Conservation (phyloP, 2,113 vertebrate genomes). For the Eulacestoma nigropectus region DNA sequence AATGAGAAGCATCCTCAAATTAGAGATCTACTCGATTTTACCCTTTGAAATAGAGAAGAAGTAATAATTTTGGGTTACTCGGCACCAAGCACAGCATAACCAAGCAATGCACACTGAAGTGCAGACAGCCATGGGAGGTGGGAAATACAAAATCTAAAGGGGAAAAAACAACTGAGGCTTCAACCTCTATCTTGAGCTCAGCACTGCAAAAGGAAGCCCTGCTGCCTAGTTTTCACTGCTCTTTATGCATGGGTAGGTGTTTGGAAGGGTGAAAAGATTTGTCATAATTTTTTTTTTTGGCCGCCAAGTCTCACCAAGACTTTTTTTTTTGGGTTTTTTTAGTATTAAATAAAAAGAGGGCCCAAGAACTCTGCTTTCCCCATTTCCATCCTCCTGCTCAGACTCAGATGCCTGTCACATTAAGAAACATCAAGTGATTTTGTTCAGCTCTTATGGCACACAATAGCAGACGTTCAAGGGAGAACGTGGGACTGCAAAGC, state of each 20-base stretch:
- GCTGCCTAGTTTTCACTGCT: not conserved
- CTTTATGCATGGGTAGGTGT: rapidly evolving
- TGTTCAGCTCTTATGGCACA: not conserved
- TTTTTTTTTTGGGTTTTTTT: not conserved
- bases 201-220: not conserved
- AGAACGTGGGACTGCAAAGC: not conserved
- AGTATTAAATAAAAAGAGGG: not conserved
- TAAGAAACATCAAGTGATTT: not conserved
- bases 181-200: not conserved
- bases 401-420: not conserved
- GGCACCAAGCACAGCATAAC: not conserved
- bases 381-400: not conserved
- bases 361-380: not conserved
- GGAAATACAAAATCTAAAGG: not conserved
- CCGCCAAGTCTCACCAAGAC: not conserved
- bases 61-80: not conserved
- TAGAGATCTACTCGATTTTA: not conserved
- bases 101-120: not conserved
- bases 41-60: not conserved
- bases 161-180: not conserved
- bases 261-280: not conserved
- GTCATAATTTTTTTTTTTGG: not conserved
- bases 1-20: not conserved
- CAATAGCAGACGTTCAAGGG: not conserved
- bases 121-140: not conserved